Evolutionary conservation across 2,113 vertebrate species (phyloP).

Genomic region (Isurus oxyrinchus): DNA sequence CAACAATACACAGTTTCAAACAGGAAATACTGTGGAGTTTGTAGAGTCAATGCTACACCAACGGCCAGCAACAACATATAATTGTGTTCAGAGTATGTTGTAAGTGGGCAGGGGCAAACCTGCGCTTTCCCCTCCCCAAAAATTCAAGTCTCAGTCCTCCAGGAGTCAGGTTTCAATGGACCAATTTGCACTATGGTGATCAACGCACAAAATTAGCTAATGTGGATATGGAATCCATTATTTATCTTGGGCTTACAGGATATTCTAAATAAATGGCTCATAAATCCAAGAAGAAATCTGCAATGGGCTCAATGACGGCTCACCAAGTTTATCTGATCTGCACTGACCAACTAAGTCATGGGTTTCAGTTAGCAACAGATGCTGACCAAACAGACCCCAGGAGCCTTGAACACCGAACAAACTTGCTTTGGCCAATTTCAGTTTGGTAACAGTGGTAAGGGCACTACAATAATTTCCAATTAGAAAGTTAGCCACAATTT

Average conservation of each 20-base stretch:
- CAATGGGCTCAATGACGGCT: neutral
- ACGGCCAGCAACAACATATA: neutral
- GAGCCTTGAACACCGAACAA: neutral
- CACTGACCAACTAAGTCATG: too few species aligned
- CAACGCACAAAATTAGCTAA: neutral
- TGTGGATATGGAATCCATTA: neutral
- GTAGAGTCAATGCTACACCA: neutral
- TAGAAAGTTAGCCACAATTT: neutral
- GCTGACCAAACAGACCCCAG: too few species aligned
- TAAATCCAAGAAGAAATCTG: neutral
- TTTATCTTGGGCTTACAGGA: neutral
- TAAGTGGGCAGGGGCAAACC: neutral
- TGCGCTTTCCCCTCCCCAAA: neutral
- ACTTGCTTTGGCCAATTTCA: neutral
- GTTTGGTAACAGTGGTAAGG: neutral
- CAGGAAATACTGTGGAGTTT: neutral
- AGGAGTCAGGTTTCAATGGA: neutral
- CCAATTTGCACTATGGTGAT: neutral
- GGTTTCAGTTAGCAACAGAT: neutral
- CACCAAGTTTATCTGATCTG: neutral
- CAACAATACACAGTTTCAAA: too few species aligned
- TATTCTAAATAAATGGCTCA: neutral
- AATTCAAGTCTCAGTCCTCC: neutral
- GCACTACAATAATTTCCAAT: neutral
- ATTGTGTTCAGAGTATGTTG: neutral